Percentiles rank a stretch among this genome's conserved stretches.
phyloP scores from a whole-genome alignment of 2,797 vertebrate species.

The Garrulus glandarius region DNA sequence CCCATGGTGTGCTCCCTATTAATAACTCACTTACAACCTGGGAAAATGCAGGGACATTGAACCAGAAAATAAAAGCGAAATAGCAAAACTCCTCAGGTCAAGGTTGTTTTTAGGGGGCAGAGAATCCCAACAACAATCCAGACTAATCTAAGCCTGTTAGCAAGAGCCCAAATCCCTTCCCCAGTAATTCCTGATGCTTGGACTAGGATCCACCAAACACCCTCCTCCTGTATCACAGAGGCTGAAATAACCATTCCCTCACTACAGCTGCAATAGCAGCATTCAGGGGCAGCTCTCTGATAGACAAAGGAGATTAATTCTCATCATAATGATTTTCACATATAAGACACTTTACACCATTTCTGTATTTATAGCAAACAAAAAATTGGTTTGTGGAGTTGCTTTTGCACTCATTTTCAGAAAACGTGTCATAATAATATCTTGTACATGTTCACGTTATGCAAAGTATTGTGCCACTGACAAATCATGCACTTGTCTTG shows the following conservation, averaged over 20 bases:
- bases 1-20: background rate
- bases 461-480: background rate
- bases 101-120: background rate
- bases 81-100: background rate
- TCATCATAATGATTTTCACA: background rate
- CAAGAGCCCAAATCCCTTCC: background rate
- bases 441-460: background rate
- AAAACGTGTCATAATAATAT: background rate
- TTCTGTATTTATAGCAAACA: background rate
- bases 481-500: background rate
- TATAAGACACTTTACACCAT: background rate
- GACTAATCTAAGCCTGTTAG: background rate
- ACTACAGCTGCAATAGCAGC: background rate
- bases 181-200: background rate
- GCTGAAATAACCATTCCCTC: background rate
- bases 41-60: background rate
- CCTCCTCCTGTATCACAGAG: background rate
- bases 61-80: background rate
- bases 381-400: background rate
- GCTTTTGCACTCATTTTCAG: background rate
- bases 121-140: background rate
- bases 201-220: background rate
- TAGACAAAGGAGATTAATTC: background rate
- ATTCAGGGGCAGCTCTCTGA: background rate
- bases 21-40: background rate